Base-by-base conservation (phyloP, 2,888 invertebrate species). In the Spilosoma lubricipeda region DNA sequence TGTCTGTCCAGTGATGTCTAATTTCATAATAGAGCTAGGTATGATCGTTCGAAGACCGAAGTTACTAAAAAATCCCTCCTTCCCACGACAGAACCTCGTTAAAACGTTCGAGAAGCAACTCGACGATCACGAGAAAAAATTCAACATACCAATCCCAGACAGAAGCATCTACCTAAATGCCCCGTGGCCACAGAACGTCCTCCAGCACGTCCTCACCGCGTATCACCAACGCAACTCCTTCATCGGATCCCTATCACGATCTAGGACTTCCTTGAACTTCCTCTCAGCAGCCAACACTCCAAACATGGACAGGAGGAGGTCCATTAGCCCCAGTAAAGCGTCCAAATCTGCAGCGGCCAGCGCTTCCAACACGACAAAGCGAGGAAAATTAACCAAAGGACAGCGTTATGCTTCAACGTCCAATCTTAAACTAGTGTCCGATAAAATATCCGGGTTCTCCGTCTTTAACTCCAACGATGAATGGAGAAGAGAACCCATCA, bases 211-310 rank as follows among this genome's bases (percentile, higher is more conserved):
- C 0, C 83, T 96, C 0, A 87, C 87, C 74, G 90, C 92, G 0
- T 93, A 94, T 85, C 93, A 95, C 1, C 95, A 95, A 70, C 73
- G 95, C 2, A 93, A 86, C 15, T 93, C 94, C 18, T 96, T 97
- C 83, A 95, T 97, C 15, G 96, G 96, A 18, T 95, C 96, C 8
- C 85, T 97, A 66, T 95, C 96, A 0, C 89, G 97, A 0, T 97
- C 97, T 0, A 92, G 96, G 27, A 97, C 97, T 0, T 96, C 96
- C 48, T 88, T 97, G 0, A 94, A 96, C 86, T 89, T 93, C 79
- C 75, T 93, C 2, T 90, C 93, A 0, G 88, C 91, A 0, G 86
- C 92, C 0, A 92, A 89, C 67, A 93, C 94, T 0, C 93, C 94
- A 0, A 89, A 87, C n/a, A 84, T 92, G 87, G 91, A 91, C 13